phyloP scores from a whole-genome alignment of 2,797 vertebrate species.

The Lutjanus campechanus region DNA sequence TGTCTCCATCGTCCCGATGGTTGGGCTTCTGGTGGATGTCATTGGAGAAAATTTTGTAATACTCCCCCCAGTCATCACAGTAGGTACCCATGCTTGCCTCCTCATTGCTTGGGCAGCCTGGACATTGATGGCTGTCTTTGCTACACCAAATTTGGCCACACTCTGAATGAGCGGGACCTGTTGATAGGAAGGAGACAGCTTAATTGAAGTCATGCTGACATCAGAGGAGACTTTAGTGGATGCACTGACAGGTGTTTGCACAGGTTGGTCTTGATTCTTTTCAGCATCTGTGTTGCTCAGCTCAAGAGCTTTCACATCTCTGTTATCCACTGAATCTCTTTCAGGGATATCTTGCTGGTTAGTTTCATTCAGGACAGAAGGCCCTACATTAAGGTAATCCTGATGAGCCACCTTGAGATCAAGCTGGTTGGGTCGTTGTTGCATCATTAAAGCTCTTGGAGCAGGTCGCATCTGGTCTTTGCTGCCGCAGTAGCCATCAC shows the following conservation, averaged over 20 bases:
- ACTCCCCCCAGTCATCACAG: constrained; percentile 86
- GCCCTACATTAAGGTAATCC: constrained; percentile 72
- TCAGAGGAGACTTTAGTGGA: constrained; percentile 86
- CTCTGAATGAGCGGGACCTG: constrained; percentile 91
- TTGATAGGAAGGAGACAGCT: constrained; percentile 96
- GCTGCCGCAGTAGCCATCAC: constrained; percentile 92
- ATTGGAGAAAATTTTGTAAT: constrained; percentile 88
- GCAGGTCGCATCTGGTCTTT: constrained; percentile 90
- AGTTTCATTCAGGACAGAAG: constrained; percentile 44
- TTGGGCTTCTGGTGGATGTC: constrained; percentile 79
- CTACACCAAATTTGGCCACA: constrained; percentile 80
- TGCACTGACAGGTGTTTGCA: constrained; percentile 76
- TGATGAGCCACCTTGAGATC: constrained; percentile 89
- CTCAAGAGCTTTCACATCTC: constrained; percentile 72
- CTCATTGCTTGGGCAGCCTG: constrained; percentile 86
- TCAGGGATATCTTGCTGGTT: constrained; percentile 83
- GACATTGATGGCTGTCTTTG: constrained; percentile 82
- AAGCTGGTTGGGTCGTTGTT: constrained; percentile 92
- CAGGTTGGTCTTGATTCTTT: constrained; percentile 82
- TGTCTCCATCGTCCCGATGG: constrained; percentile 86
- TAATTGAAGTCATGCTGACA: constrained; percentile 91
- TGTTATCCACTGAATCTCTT: constrained; percentile 84
- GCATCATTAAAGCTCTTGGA: constrained; percentile 81
- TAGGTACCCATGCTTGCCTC: constrained; percentile 91
- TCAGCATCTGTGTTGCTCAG: constrained; percentile 75